Base-by-base conservation (phyloP, 2,888 invertebrate genomes). In the Nymphalis c-album region DNA sequence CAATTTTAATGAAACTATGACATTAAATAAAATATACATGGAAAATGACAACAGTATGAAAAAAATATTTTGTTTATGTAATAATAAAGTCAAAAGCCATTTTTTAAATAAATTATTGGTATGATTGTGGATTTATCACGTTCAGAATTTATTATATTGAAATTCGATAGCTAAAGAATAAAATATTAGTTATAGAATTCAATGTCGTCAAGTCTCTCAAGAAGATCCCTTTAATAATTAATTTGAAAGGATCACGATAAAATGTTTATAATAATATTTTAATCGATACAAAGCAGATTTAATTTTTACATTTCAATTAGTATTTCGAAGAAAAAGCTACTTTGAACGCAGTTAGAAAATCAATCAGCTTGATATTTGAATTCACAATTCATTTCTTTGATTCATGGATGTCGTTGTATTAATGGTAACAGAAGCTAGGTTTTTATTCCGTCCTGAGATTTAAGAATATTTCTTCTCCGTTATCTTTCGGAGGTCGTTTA, bases 371-470 rank as follows among this genome's bases (percentile, higher is more conserved):
- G 76, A 74, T 76, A 79, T 80, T 82, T 83, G 77, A 77, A 75
- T 74, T 78, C 80, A 79, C 78, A 82, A 82, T 83, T 80, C 81
- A 83, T 83, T 84, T 78, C 74, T 81, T 77, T 85, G 82, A 88
- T 87, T 87, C 84, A 88, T 85, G 71, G 76, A 78, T 77, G 77
- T 81, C 82, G 78, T 85, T 83, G 78, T 80, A 81, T 81, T 85
- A 85, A 87, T 81, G 84, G 83, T 85, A 84, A 58, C 66, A 59
- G 68, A 55, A 77, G 55, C n/a, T 10, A 17, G 48, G 48, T 7
- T 78, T 83, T 85, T 79, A 80, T 80, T 80, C 80, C 80, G 77
- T 74, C 74, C 72, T 74, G 74, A 71, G 76, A 80, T 80, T 81
- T 80, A 75, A 75, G 81, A 79, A 84, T 82, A 78, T 83, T 84